A percentile compares a stretch with the other conserved stretches of the same genome.
Conservation (phyloP, 2,797 vertebrate genomes). For the Amazona finschi region DNA sequence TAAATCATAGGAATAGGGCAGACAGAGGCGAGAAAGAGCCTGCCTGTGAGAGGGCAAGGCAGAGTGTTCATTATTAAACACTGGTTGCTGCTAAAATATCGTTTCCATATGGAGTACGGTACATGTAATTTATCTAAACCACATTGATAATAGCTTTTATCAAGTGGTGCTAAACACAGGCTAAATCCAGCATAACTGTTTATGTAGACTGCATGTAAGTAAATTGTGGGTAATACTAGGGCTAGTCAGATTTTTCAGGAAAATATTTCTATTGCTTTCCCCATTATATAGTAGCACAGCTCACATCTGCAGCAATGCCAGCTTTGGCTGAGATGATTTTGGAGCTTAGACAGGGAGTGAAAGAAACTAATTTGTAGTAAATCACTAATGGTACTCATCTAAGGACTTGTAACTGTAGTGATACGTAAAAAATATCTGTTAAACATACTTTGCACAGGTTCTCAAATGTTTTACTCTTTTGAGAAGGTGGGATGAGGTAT, state of each 20-base stretch:
- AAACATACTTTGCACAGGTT: neutral
- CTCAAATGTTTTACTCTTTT: neutral
- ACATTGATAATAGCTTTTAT: conserved; percentile 63
- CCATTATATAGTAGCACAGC: neutral
- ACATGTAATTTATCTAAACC: conserved; percentile 69
- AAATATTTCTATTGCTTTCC: conserved; percentile 9
- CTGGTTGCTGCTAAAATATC: conserved; percentile 61
- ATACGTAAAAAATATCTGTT: neutral
- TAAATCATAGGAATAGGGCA: conserved; percentile 69
- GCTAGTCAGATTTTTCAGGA: conserved; percentile 18
- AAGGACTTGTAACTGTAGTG: neutral
- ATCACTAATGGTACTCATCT: neutral
- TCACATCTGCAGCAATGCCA: neutral
- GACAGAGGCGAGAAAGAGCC: neutral
- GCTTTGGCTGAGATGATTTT: neutral
- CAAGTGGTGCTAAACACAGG: conserved; percentile 56
- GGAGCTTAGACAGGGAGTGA: neutral
- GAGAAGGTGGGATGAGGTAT: neutral
- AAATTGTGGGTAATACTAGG: conserved; percentile 41
- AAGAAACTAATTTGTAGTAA: neutral
- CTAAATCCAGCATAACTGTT: conserved; percentile 39
- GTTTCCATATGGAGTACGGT: conserved; percentile 64
- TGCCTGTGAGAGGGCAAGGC: conserved; percentile 5
- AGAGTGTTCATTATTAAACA: conserved; percentile 51
- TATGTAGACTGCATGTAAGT: conserved; percentile 28